Evolutionary conservation across 2,113 vertebrate species (phyloP), one percentile per base, ranked within the genome.

Genomic region (Phalacrocorax aristotelis): DNA sequence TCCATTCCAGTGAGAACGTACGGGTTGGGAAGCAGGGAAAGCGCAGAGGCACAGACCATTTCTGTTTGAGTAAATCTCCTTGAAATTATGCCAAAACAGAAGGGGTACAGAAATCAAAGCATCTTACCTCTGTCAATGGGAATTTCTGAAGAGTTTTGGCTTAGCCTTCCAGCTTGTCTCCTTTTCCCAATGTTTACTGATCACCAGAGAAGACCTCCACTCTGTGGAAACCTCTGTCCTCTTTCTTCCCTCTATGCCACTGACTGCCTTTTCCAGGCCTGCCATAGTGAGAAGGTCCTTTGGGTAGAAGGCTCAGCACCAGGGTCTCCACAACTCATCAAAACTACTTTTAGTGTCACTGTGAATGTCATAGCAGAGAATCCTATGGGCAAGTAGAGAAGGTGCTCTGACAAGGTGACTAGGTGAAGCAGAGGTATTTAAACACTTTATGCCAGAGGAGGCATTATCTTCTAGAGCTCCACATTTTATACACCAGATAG

Each of bases 331-430:
- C 7, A 70, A 25, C 30, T 54, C 25, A n/a, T 42, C 38, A 30
- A 7, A 94, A 27, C 10, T 78, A 10, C 52, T 60, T 66, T 25
- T 30, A 12, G 22, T 60, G 38, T 74, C 52, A 10, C 60, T 62
- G 30, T 52, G 74, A 57, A 54, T 19, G 36, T 46, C 51, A 34
- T 3, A n/a, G 51, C 46, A 85, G 52, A n/a, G 38, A 70, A 62
- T 29, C 36, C 58, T 25, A 1, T 1, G 10, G 21, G 8, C 1
- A 2, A 0, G n/a, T 10, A 29, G 26, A 32, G 22, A 49, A 85
- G 19, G 21, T n/a, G 8, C 16, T 64, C 65, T 60, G 66, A 54
- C 12, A 54, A 61, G 16, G 40, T 34, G 51, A 44, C 51, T 2
- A n/a, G 29, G 25, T 19, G 26, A 81, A 77, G 48, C 48, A 80